These are phyloP conservation scores for Microctonus aethiopoides DNA, from an alignment of 2,888 invertebrate species.

Conservation along the genomic window DNA sequence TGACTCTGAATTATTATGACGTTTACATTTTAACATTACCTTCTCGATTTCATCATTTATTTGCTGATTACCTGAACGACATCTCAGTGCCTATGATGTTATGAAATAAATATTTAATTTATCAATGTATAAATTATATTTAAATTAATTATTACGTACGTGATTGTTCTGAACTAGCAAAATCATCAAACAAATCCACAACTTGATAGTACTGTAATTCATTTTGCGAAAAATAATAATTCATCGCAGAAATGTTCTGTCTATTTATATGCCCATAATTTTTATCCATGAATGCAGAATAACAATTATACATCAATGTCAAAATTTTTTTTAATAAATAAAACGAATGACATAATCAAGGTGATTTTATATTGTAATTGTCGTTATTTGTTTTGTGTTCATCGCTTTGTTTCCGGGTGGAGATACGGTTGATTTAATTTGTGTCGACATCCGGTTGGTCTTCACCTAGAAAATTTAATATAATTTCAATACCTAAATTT, in stretches of 20 bases:
- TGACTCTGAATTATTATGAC: slow-evolving; percentile 50
- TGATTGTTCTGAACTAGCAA: slow-evolving; percentile 28
- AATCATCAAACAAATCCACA: slow-evolving; percentile 16
- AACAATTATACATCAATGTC: not conserved
- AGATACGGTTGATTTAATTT: not conserved
- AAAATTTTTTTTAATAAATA: not conserved
- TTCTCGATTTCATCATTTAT: slow-evolving; percentile 72
- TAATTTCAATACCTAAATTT: too few relatives aligned
- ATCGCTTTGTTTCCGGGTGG: not conserved
- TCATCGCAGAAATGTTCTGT: not conserved
- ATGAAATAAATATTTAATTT: slow-evolving; percentile 26
- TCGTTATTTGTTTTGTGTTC: not conserved
- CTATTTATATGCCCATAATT: not conserved
- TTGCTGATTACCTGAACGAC: slow-evolving; percentile 72
- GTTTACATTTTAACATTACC: slow-evolving; percentile 71
- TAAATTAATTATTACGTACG: slow-evolving; percentile 22
- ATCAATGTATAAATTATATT: too few relatives aligned
- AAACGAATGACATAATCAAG: not conserved
- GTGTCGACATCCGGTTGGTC: not conserved
- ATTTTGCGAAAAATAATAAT: not conserved
- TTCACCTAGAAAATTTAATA: not conserved
- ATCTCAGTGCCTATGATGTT: slow-evolving; percentile 72
- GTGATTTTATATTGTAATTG: not conserved
- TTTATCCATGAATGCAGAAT: not conserved
- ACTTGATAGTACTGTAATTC: not conserved